Base-by-base conservation (phyloP, 92 coral and sea anemone genomes). In the Paragorgia papillata region DNA sequence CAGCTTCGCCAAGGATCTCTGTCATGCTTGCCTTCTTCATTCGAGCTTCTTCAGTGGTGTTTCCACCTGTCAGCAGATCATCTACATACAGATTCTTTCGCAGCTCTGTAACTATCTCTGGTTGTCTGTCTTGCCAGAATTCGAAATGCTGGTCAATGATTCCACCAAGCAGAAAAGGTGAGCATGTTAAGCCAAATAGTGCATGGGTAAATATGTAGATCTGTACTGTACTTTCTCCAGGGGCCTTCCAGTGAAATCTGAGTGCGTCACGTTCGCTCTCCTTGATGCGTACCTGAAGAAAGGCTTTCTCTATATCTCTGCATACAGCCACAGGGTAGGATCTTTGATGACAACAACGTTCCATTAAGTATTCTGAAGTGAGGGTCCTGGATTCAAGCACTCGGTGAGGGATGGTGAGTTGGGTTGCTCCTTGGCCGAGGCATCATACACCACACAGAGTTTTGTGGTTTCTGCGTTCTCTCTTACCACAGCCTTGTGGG, bases 181-280 rank as follows among this genome's bases (percentile, higher is more conserved):
- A 56, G 3, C 8, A 51, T 17, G 58, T 51, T 17, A 51, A 22
- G 4, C 58, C 58, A 17, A 51, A 51, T 5, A 22, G 62, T 13
- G 43, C 4, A 37, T 10, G 43, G 10, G 10, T 37, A 10, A 37
- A 37, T 37, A 4, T 4, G 3, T 14, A 56, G 3, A 3, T 56
- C 30, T 56, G 3, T 56, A 56, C 30, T 56, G 5, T 51, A 3
- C 8, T 5, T 7, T 51, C 8, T 5, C n/a, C 8, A 17, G 58
- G 58, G 26, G 6, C 8, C 17, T 22, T 51, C 58, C 58, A 51
- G 26, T 51, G 58, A 22, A 51, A 51, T 3, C 58, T 51, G 5
- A 51, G 58, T 51, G 58, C 58, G 58, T 51, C 58, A 6, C 58
- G 58, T n/a, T 51, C 58, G n/a, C n/a, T n/a, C n/a, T 51, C 26